A percentile compares a stretch with the other conserved stretches of the same genome.
These are phyloP conservation scores for Metopolophium dirhodum DNA, from an alignment of 1,140 invertebrate species.

Conservation along the genomic window DNA sequence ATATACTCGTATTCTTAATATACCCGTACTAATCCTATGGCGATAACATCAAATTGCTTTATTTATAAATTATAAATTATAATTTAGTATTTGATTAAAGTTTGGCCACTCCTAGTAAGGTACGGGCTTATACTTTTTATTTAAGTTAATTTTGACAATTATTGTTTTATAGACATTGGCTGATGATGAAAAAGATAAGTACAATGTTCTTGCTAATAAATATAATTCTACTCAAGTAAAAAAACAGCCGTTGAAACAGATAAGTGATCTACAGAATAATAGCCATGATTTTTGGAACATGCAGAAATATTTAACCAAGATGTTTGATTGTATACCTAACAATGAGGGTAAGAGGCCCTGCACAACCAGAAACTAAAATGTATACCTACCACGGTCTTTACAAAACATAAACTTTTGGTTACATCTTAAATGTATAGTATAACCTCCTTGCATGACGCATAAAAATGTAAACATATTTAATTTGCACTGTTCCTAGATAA, in stretches of 20 bases:
- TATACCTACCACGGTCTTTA: too few relatives aligned
- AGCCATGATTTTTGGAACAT: neutral
- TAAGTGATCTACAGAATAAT: neutral
- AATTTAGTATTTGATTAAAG: neutral
- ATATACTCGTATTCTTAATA: neutral
- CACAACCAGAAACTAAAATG: too few relatives aligned
- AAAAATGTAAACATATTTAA: too few relatives aligned
- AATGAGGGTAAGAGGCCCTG: neutral
- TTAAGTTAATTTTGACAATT: neutral
- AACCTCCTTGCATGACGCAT: too few relatives aligned
- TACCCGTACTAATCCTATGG: neutral
- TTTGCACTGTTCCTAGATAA: too few relatives aligned
- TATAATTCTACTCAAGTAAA: neutral
- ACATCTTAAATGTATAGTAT: too few relatives aligned
- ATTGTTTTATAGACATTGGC: neutral
- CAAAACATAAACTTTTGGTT: too few relatives aligned
- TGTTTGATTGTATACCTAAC: conserved; percentile 6
- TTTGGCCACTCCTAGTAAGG: neutral
- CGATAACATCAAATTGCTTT: neutral
- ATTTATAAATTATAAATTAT: neutral
- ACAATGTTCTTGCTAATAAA: neutral
- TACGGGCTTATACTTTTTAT: neutral
- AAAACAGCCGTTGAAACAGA: neutral
- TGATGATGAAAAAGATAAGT: neutral
- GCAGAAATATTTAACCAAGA: neutral